Percentiles rank a stretch among this genome's conserved stretches.
These are phyloP conservation scores for Apostichopus japonicus DNA, from an alignment of 35 echinoderm and acorn worm species.

Conservation along the genomic window DNA sequence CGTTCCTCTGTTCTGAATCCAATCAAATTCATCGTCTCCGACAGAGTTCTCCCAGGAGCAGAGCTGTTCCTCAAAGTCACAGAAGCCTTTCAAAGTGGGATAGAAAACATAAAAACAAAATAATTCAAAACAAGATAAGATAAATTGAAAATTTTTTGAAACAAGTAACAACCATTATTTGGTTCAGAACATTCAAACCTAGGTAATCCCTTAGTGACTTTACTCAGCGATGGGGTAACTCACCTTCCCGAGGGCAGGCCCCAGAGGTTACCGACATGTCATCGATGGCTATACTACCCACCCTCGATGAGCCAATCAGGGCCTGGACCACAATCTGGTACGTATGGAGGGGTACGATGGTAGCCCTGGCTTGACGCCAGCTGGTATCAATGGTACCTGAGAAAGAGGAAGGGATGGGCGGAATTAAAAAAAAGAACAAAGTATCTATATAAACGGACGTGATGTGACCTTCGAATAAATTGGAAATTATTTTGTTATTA, in stretches of 20 bases:
- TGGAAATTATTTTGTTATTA: no score
- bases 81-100: slow-evolving; percentile 30
- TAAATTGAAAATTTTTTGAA: no score
- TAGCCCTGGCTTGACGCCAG: slow-evolving; percentile 27
- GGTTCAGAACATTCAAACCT: no score
- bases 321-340: slow-evolving; percentile 53
- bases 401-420: no score
- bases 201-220: no score
- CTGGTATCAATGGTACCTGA: not conserved
- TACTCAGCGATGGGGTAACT: not conserved
- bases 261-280: slow-evolving; percentile 29
- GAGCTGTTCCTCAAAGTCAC: slow-evolving; percentile 74
- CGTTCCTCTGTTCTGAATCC: slow-evolving; percentile 41
- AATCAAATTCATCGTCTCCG: slow-evolving; percentile 61
- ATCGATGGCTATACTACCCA: slow-evolving; percentile 65
- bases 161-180: no score
- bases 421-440: no score
- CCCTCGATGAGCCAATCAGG: slow-evolving; percentile 12
- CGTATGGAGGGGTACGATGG: not conserved
- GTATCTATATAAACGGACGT: no score
- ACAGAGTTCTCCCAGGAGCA: slow-evolving; percentile 70
- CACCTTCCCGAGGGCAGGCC: slow-evolving; percentile 62
- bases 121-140: no score
- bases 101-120: not conserved
- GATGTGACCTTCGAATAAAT: no score